Percentiles rank a stretch among this genome's conserved stretches.
These are phyloP conservation scores for Gobio gobio DNA, from an alignment of 2,113 vertebrate genomes.

Conservation along the genomic window DNA sequence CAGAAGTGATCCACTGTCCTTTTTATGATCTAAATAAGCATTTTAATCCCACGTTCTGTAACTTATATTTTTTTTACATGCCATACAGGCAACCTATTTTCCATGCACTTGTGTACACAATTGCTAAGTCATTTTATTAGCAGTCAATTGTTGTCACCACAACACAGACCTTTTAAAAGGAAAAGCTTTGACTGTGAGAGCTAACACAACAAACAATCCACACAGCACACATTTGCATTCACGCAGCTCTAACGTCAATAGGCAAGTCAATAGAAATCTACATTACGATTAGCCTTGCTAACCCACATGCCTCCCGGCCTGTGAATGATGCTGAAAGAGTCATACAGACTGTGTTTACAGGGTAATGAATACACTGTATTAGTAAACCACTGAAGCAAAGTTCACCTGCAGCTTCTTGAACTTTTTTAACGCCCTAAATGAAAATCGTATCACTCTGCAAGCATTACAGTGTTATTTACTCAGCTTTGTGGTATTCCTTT, in stretches of 20 bases:
- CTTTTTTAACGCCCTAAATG: not conserved
- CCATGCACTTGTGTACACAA: not conserved
- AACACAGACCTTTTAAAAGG: conserved; percentile 16
- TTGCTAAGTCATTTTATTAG: conserved; percentile 21
- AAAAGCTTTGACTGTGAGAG: not conserved
- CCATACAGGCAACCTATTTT: not conserved
- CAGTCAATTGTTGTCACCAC: not conserved
- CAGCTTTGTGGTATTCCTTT: not conserved
- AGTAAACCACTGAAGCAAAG: not conserved
- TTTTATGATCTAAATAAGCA: not conserved
- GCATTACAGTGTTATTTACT: not conserved
- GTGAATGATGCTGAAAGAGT: conserved; percentile 18
- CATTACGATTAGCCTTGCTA: conserved; percentile 26
- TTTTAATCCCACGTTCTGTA: not conserved
- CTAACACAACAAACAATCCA: not conserved
- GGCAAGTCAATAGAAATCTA: conserved; percentile 27
- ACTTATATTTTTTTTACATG: not conserved
- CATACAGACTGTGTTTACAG: not conserved
- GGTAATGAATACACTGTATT: not conserved
- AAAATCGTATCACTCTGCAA: not conserved
- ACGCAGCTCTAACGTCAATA: not conserved
- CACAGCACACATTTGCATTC: conserved; percentile 35
- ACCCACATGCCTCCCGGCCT: conserved; percentile 19
- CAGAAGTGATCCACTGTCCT: conserved; percentile 29
- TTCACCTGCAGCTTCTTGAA: not conserved